Conservation (phyloP, 2,113 vertebrate species). For the Vombatus ursinus region DNA sequence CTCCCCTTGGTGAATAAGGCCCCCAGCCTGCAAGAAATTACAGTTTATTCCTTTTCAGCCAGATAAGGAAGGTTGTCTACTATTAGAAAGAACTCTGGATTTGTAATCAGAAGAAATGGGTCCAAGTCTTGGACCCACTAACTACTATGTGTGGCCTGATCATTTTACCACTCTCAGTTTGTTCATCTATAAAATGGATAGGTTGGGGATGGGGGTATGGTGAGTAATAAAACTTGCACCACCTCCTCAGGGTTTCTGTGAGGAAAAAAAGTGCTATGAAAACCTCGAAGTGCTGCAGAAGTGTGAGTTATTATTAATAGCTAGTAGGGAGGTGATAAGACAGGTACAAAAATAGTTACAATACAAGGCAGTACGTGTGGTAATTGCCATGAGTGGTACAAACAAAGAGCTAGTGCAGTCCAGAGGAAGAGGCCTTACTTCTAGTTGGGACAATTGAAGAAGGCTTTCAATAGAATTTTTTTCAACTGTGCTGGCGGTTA, state of each 20-base stretch:
- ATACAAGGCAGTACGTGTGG: not conserved
- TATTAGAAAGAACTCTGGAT: not conserved
- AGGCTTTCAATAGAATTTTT: not conserved
- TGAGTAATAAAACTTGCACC: not conserved
- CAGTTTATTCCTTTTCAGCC: not conserved
- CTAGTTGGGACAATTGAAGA: not conserved
- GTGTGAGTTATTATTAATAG: not conserved
- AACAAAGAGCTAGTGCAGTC: not conserved
- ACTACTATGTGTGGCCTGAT: not conserved
- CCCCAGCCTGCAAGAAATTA: not conserved
- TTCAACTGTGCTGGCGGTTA: not conserved
- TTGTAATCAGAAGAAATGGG: not conserved
- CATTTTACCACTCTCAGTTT: not conserved
- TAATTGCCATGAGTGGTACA: not conserved
- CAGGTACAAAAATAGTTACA: not conserved
- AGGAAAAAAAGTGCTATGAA: not conserved
- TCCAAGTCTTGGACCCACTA: not conserved
- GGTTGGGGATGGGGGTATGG: not conserved
- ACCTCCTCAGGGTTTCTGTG: not conserved
- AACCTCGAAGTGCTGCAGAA: not conserved
- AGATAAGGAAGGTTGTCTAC: not conserved
- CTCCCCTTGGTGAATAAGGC: not conserved
- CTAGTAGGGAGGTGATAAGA: not conserved
- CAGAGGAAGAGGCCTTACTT: not conserved
- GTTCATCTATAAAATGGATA: not conserved